Evolutionary conservation across 2,113 vertebrate species (phyloP), one percentile per base, ranked within the genome.

Genomic region (Actenoides hombroni): DNA sequence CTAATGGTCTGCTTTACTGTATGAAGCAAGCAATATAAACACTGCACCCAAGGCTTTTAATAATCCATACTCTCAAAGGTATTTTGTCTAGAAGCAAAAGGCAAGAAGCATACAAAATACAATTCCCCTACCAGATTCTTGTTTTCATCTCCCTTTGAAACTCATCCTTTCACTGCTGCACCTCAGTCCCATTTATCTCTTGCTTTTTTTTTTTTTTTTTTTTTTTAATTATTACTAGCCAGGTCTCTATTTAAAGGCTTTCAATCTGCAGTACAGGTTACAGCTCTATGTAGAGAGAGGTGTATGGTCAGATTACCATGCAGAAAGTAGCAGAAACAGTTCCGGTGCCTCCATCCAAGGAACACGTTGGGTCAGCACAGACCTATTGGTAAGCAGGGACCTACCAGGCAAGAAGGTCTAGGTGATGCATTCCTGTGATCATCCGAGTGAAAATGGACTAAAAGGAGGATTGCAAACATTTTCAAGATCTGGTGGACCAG

Each of bases 181-280:
- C 10, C 19, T 54, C 14, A 21, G 25, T 63, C 16, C 2, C 4
- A 28, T 64, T 83, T 68, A 14, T 75, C 40, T 73, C 37, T 63
- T n/a, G 2, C 0, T 0, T 25, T 68, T 53, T 39, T 46, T 53
- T 23, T 19, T 17, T n/a, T n/a, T n/a, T n/a, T n/a, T 7, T 10
- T 21, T 42, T 35, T 59, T 53, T 53, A 28, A 6, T 54, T 53
- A 28, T 31, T 42, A 26, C 31, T 42, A 46, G 3, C 11, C 26
- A 60, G 14, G 3, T 28, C 5, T 63, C 40, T 61, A 19, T 39
- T 73, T 61, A 68, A 83, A 73, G 39, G 11, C 16, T 78, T 13
- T 40, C 31, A 64, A 6, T 31, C n/a, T 68, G 14, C 44, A 59
- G 42, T 20, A 37, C 11, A 63, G 26, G 5, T 20, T 63, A 63